Percentiles rank a stretch among this genome's conserved stretches.
These are phyloP conservation scores for Trachelus iudaicus DNA, from an alignment of 2,888 invertebrate genomes.

Conservation along the genomic window DNA sequence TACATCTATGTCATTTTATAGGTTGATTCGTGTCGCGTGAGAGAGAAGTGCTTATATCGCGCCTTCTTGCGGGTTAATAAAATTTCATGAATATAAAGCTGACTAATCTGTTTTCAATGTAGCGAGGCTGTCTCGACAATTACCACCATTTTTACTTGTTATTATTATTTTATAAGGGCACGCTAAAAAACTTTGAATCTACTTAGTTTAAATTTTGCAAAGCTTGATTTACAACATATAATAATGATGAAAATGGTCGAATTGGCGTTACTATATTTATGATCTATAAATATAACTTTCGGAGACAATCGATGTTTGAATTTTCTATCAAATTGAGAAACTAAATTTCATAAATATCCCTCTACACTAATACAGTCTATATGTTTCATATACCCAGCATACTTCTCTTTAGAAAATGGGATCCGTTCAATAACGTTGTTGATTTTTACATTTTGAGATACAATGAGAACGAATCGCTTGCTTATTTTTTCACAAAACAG, in stretches of 20 bases:
- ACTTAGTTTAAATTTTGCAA: background rate
- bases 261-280: background rate
- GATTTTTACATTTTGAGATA: background rate
- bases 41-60: too few species aligned
- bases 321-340: background rate
- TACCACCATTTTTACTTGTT: background rate
- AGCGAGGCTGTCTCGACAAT: background rate
- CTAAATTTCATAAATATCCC: background rate
- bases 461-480: background rate
- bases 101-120: background rate
- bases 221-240: background rate
- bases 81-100: background rate
- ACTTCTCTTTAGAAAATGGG: background rate
- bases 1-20: too few species aligned
- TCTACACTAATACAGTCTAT: background rate
- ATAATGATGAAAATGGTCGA: background rate
- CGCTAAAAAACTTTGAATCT: background rate
- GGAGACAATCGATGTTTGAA: background rate
- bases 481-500: background rate
- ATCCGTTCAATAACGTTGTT: background rate
- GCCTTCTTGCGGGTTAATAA: background rate
- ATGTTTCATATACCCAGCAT: background rate
- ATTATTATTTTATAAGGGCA: background rate
- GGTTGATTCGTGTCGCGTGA: too few species aligned
- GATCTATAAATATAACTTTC: background rate